Percentiles rank a stretch among this genome's conserved stretches.
Evolutionary conservation across 1,140 invertebrate species (phyloP).

Genomic region (Pogonus chalceus): DNA sequence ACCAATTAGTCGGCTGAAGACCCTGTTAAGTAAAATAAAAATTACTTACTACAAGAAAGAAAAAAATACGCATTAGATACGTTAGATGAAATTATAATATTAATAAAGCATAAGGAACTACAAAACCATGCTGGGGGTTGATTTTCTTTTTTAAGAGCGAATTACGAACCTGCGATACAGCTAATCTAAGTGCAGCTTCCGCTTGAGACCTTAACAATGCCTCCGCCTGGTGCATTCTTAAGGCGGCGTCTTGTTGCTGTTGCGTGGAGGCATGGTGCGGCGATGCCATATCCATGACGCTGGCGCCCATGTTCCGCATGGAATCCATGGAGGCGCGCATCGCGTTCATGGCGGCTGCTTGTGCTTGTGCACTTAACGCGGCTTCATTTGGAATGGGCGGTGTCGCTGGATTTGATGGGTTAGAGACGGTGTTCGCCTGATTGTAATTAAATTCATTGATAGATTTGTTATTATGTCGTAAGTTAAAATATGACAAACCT

Average conservation of each 20-base stretch:
- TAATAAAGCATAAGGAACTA: no score
- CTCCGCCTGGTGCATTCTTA: slow-evolving; percentile 51
- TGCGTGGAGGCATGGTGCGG: slow-evolving; percentile 36
- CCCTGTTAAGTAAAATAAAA: no score
- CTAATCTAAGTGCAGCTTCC: slow-evolving; percentile 67
- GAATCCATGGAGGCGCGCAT: slow-evolving; percentile 37
- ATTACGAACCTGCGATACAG: slow-evolving; percentile 49
- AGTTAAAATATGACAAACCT: slow-evolving; percentile 22
- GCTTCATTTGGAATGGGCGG: slow-evolving; percentile 33
- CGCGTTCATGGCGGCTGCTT: slow-evolving; percentile 35
- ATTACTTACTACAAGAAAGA: no score
- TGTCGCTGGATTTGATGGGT: slow-evolving; percentile 31
- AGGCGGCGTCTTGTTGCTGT: slow-evolving; percentile 36
- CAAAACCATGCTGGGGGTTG: no score
- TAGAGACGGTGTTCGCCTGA: slow-evolving; percentile 33
- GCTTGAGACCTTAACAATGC: slow-evolving; percentile 71
- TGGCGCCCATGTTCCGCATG: slow-evolving; percentile 30
- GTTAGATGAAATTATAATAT: no score
- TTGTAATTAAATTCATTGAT: background rate
- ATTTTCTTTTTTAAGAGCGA: no score
- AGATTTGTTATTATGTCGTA: background rate
- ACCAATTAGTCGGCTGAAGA: no score
- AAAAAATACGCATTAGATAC: no score
- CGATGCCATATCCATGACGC: slow-evolving; percentile 31
- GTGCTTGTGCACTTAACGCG: slow-evolving; percentile 27